Percentiles rank a stretch among this genome's conserved stretches.
Conservation (phyloP, 1,140 invertebrate genomes). For the Lanistes nyassanus region DNA sequence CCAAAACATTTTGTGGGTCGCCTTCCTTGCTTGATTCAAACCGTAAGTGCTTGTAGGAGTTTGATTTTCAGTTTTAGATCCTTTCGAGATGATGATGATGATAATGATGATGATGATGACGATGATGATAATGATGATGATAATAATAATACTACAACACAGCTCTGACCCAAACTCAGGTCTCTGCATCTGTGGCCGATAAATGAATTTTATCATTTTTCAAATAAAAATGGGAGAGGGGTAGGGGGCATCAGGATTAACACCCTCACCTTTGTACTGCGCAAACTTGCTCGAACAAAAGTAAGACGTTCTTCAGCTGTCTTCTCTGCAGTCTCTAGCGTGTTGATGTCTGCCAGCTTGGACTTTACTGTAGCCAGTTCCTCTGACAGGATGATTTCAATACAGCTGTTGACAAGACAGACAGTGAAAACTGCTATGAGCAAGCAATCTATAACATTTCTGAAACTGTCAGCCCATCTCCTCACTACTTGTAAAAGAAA, state of each 20-base stretch:
- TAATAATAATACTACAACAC: slow-evolving; percentile 19
- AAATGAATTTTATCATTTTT: background rate
- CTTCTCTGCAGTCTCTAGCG: slow-evolving; percentile 74
- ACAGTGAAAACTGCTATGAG: background rate
- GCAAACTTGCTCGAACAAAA: slow-evolving; percentile 53
- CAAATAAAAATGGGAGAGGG: slow-evolving; percentile 26
- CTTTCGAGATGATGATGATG: slow-evolving; percentile 14
- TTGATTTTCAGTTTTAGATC: no score
- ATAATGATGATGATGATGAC: background rate
- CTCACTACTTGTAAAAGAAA: no score
- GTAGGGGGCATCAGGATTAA: no score
- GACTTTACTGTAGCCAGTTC: slow-evolving; percentile 79
- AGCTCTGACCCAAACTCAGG: no score
- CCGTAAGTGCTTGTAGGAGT: no score
- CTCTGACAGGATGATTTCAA: slow-evolving; percentile 88
- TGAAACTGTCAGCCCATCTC: background rate
- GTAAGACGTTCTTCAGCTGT: slow-evolving; percentile 54
- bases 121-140: slow-evolving; percentile 13
- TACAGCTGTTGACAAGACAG: slow-evolving; percentile 71
- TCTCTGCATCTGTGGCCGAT: no score
- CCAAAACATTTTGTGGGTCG: no score
- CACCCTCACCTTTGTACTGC: slow-evolving; percentile 43
- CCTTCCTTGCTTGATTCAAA: no score
- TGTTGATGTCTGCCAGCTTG: slow-evolving; percentile 88
- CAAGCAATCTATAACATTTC: background rate